A percentile compares a stretch with the other conserved stretches of the same genome.
Evolutionary conservation across 1,140 invertebrate species (phyloP).

Genomic region (Musca domestica): DNA sequence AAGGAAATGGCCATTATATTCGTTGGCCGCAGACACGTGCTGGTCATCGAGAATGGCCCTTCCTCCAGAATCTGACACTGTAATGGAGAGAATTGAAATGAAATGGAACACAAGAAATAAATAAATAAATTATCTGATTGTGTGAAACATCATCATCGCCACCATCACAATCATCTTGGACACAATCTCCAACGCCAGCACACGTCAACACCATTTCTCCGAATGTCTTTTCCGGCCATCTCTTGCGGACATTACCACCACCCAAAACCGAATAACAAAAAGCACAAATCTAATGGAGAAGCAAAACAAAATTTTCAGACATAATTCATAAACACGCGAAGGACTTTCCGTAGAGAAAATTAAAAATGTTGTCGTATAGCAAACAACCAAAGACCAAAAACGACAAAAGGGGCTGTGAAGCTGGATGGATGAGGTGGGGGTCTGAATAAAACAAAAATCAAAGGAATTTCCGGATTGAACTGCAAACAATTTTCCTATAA

Average conservation of each 20-base stretch:
- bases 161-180: not conserved
- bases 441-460: conserved; percentile 1
- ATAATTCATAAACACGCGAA: conserved; percentile 22
- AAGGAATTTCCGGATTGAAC: conserved; percentile 10
- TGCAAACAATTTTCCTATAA: conserved; percentile 1
- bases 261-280: not conserved
- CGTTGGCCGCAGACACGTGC: conserved; percentile 7
- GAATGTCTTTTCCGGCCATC: not conserved
- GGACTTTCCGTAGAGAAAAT: conserved; percentile 20
- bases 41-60: not conserved
- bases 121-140: conserved; percentile 19
- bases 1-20: conserved; percentile 12
- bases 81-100: not conserved
- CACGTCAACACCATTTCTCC: not conserved
- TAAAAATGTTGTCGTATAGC: conserved; percentile 10
- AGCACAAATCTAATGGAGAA: not conserved
- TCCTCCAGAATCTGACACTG: not conserved
- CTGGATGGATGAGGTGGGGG: too few relatives aligned
- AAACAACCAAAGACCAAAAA: not conserved
- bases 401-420: not conserved
- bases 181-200: conserved; percentile 5
- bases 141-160: conserved; percentile 19
- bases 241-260: not conserved
- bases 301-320: conserved; percentile 19
- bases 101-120: conserved; percentile 12